Evolutionary conservation across 1,140 invertebrate genomes (phyloP), one percentile per base, ranked within the genome.

Genomic region (Melanaphis sacchari): DNA sequence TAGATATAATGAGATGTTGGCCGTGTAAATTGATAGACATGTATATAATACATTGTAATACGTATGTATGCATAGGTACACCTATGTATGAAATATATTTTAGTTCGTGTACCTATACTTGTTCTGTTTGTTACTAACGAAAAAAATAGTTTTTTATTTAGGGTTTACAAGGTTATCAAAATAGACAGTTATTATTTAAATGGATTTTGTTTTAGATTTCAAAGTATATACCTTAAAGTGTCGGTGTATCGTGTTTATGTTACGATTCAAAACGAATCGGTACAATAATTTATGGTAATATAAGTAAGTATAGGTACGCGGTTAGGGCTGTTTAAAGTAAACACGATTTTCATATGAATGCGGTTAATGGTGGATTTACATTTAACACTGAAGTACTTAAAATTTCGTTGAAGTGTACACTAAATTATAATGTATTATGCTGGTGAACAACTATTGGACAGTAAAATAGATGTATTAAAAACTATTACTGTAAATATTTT

Each of bases 181-280:
- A 59, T 59, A 90, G 88, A 90, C 52, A 59, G 52, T 90, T 54
- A 54, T 49, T 43, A 41, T 85, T 85, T 31, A 31, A 87, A 87
- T 11, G 31, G 31, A 87, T 87, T 46, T 87, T 87, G 31, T 46
- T 46, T 87, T 87, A 85, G 41, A 24, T 87, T 46, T 54, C 9
- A 36, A 54, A 54, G n/a, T 38, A n/a, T 38, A 22, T 36, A 46
- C 7, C 9, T 31, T 8, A 2, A 2, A 49, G 18, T 49, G 46
- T 49, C 46, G 18, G 46, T 49, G 40, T 26, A 54, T 89, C 87
- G 38, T 49, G 87, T n/a, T 88, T 36, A 24, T 52, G 36, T 89
- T 40, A 87, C 26, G 7, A 87, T 87, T 21, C 18, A 22, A 88
- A 88, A 52, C 22, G 59, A 76, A 87, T n/a, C 22, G 31, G n/a